Evolutionary conservation across 2,888 invertebrate genomes (phyloP).

Genomic region (Calameuta pallipes): DNA sequence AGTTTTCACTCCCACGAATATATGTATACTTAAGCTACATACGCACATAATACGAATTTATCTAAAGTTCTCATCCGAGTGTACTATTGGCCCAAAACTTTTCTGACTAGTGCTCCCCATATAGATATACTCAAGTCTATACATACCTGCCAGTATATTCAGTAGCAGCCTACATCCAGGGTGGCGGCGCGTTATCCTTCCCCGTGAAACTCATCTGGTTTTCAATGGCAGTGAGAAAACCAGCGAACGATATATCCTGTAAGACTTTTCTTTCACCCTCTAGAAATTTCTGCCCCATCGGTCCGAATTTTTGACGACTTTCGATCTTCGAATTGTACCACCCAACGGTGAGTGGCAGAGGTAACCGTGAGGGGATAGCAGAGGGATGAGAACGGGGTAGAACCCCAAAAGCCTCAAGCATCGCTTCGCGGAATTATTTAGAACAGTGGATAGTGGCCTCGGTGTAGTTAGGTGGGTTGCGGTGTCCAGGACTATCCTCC

Average conservation of each 20-base stretch:
- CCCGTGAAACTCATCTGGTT: neutral
- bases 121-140: neutral
- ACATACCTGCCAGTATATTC: neutral
- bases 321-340: neutral
- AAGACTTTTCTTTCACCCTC: neutral
- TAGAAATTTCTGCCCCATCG: neutral
- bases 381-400: slow-evolving; percentile 15
- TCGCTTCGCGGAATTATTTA: slow-evolving; percentile 65
- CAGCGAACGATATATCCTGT: neutral
- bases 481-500: slow-evolving; percentile 59
- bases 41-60: neutral
- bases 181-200: neutral
- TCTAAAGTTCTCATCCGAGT: neutral
- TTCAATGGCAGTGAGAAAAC: neutral
- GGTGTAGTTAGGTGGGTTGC: slow-evolving; percentile 61
- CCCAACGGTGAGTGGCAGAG: neutral
- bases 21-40: neutral
- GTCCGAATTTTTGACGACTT: neutral
- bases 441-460: slow-evolving; percentile 60
- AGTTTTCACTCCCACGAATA: neutral
- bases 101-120: neutral
- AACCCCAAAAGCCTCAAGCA: slow-evolving; percentile 59
- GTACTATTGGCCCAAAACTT: neutral
- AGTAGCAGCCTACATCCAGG: neutral
- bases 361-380: neutral